Evolutionary conservation across 2,797 vertebrate genomes (phyloP).

Genomic region (Lagodon rhomboides): DNA sequence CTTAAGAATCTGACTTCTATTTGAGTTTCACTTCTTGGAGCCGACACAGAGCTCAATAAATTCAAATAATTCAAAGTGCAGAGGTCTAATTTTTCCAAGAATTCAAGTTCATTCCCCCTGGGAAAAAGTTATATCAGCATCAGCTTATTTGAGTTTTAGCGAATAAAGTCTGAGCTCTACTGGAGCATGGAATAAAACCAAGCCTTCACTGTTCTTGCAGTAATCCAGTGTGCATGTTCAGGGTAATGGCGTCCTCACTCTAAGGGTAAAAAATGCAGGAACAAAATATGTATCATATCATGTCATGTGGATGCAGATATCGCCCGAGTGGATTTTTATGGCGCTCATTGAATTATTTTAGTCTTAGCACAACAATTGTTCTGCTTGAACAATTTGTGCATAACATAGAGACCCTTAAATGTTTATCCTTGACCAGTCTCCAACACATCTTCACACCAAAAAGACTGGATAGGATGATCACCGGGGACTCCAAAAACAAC

Average conservation of each 20-base stretch:
- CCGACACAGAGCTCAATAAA: neutral
- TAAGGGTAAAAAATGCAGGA: neutral
- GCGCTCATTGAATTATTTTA: slow-evolving; percentile 11
- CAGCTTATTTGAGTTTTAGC: slow-evolving; percentile 10
- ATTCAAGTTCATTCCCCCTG: slow-evolving; percentile 17
- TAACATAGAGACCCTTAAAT: neutral
- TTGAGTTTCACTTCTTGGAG: slow-evolving; percentile 1
- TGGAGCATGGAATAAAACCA: slow-evolving; percentile 15
- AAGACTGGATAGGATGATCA: too few species aligned
- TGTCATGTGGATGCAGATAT: slow-evolving; percentile 11
- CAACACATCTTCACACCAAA: too few species aligned
- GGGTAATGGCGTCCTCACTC: neutral
- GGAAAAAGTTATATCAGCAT: slow-evolving; percentile 18
- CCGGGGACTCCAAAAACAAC: too few species aligned
- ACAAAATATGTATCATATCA: slow-evolving; percentile 3
- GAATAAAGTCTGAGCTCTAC: neutral
- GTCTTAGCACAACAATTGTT: neutral
- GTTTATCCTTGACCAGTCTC: neutral
- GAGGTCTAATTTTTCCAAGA: slow-evolving; percentile 19
- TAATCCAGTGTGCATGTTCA: slow-evolving; percentile 2
- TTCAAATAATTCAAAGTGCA: slow-evolving; percentile 35
- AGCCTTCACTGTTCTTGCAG: slow-evolving; percentile 14
- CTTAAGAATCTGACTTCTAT: neutral
- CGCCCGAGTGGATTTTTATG: slow-evolving; percentile 4
- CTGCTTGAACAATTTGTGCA: neutral